Conservation (phyloP, 1,140 invertebrate species). For the Calliopsis andreniformis region DNA sequence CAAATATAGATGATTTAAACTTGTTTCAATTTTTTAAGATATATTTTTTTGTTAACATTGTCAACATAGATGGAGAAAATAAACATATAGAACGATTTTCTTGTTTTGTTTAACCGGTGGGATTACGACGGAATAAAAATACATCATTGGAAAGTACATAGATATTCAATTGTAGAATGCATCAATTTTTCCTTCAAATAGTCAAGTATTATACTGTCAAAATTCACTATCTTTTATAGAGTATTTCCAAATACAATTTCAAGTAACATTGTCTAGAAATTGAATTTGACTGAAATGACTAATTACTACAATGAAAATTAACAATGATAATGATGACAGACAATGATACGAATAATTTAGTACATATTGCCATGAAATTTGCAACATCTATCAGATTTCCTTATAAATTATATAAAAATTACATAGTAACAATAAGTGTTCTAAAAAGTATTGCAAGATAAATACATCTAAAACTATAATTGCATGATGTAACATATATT, state of each 20-base stretch:
- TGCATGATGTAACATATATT: slow-evolving; percentile 8
- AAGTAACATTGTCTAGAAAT: slow-evolving; percentile 7
- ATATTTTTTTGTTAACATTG: slow-evolving; percentile 14
- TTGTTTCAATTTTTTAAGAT: neutral
- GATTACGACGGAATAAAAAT: slow-evolving; percentile 34
- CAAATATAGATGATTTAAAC: neutral
- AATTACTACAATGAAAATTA: neutral
- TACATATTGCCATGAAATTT: slow-evolving; percentile 33
- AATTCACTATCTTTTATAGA: neutral
- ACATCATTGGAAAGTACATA: slow-evolving; percentile 10
- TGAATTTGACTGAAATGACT: slow-evolving; percentile 2
- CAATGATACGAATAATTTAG: slow-evolving; percentile 42
- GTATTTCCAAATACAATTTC: slow-evolving; percentile 1
- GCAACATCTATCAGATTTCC: neutral
- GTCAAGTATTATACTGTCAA: neutral
- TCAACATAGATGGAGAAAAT: slow-evolving; percentile 25
- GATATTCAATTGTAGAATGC: neutral
- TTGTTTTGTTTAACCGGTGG: neutral
- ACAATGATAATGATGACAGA: slow-evolving; percentile 25
- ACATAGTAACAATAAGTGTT: slow-evolving; percentile 3
- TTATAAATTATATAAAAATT: slow-evolving; percentile 50
- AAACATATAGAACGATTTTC: slow-evolving; percentile 11
- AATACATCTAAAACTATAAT: slow-evolving; percentile 37
- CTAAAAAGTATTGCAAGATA: slow-evolving; percentile 23
- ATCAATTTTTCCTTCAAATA: neutral